Base-by-base conservation (phyloP, 2,888 invertebrate genomes). In the Aelia acuminata region DNA sequence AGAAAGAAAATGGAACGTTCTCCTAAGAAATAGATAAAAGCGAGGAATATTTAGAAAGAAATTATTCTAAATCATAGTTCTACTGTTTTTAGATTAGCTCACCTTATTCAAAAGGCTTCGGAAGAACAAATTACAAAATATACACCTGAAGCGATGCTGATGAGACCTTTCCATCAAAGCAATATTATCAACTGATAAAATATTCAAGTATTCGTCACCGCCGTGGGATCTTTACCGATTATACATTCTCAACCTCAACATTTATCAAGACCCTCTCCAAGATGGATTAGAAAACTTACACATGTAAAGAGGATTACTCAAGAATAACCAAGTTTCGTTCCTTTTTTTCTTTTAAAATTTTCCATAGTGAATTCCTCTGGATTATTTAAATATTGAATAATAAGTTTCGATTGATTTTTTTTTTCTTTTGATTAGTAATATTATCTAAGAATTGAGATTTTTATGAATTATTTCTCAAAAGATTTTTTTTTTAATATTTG, bases 61-160 rank as follows among this genome's bases (percentile, higher is more conserved):
- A 80, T 80, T 80, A 80, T 80, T 80, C 80, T 80, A 80, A 80
- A 80, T n/a, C 43, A 47, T 43, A n/a, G 80, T 80, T 80, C 43
- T 80, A 47, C 80, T 80, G 80, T 80, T 43, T 80, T 80, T 80
- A 80, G 43, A 80, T 80, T 80, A 80, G 80, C 80, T 80, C n/a
- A n/a, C 43, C 80, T 80, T 80, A 80, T 80, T 80, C 43, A 47
- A 80, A 80, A 80, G 43, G 39, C 22, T 13, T 20, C 7, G 4
- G n/a, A 22, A 80, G 80, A 43, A 80, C n/a, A 80, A 80, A 80
- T 80, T 80, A 80, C 80, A 80, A 80, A 75, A 47, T 80, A 80
- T 80, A 80, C 80, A 80, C 43, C 43, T 43, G 80, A 43, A 80
- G 80, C 43, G 43, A 80, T 80, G 80, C 11, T 80, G 80, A 80